Evolutionary conservation across 2,797 vertebrate genomes (phyloP).

Genomic region (Tolypeutes matacus): DNA sequence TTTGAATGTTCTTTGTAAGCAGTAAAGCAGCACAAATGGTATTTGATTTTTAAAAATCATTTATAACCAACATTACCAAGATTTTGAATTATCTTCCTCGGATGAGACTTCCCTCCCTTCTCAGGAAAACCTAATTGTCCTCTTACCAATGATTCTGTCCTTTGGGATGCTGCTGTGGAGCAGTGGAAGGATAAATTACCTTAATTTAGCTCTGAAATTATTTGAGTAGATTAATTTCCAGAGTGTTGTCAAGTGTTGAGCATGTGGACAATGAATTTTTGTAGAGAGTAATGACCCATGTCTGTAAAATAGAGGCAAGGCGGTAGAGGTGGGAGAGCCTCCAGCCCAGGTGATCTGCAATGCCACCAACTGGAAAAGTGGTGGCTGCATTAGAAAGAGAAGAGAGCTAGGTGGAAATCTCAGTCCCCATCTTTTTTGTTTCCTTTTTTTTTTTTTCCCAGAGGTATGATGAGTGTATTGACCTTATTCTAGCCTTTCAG

Average conservation of each 20-base stretch:
- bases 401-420: neutral
- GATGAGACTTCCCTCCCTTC: neutral
- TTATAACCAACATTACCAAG: neutral
- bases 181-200: slow-evolving; percentile 5
- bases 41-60: neutral
- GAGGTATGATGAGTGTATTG: slow-evolving; percentile 11
- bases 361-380: neutral
- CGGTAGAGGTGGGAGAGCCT: rapidly evolving
- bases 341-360: neutral
- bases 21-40: neutral
- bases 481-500: slow-evolving; percentile 37
- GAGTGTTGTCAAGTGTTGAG: neutral
- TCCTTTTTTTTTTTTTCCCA: neutral
- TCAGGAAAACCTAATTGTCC: neutral
- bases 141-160: neutral
- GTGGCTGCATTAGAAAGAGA: neutral
- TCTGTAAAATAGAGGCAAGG: neutral
- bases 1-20: neutral
- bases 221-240: slow-evolving; percentile 20
- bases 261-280: neutral
- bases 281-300: neutral
- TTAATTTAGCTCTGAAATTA: slow-evolving; percentile 53
- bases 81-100: neutral
- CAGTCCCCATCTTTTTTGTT: neutral
- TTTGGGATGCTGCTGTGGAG: neutral